Base-by-base conservation (phyloP, 2,113 vertebrate genomes). In the Xiphias gladius region DNA sequence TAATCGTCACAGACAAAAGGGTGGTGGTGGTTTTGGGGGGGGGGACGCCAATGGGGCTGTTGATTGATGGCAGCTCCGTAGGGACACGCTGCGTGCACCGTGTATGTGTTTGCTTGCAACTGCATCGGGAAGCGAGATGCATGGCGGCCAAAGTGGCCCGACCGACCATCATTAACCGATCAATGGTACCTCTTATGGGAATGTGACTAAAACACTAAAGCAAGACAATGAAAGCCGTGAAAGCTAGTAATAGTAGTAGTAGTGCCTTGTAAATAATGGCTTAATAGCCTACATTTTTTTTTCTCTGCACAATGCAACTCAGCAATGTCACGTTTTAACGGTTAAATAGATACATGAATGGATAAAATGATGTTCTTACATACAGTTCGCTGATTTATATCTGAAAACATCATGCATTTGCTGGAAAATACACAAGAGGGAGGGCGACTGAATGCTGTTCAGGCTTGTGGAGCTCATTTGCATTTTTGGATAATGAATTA, bases 61-160 rank as follows among this genome's bases (percentile, higher is more conserved):
- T 95, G 96, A 96, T 95, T 91, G 96, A 96, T 96, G 94, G 95
- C 88, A 88, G 95, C 93, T 92, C 95, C 93, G 87, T 79, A 85
- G 94, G 82, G 94, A 94, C 92, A 76, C 80, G 93, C 88, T 90
- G 95, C 94, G 61, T 61, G 54, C 32, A 69, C 7, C 9, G 94
- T 90, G 91, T 86, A 66, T 37, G 68, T 94, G 93, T 92, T 90
- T 83, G 63, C 3, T 13, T 19, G 70, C 19, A 12, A 24, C 28
- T 46, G 61, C 61, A 79, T 0, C n/a, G 85, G 94, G 93, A 91
- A 94, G 94, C 91, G 89, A 92, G 89, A 92, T 54, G 85, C 78
- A 73, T 80, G 73, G 89, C 89, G 86, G 64, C 76, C 76, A 80
- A 84, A 86, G 80, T 93, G 89, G 90, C 94, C 86, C 73, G 76